Evolutionary conservation across 2,113 vertebrate genomes (phyloP), one percentile per base, ranked within the genome.

Genomic region (Calypte anna): DNA sequence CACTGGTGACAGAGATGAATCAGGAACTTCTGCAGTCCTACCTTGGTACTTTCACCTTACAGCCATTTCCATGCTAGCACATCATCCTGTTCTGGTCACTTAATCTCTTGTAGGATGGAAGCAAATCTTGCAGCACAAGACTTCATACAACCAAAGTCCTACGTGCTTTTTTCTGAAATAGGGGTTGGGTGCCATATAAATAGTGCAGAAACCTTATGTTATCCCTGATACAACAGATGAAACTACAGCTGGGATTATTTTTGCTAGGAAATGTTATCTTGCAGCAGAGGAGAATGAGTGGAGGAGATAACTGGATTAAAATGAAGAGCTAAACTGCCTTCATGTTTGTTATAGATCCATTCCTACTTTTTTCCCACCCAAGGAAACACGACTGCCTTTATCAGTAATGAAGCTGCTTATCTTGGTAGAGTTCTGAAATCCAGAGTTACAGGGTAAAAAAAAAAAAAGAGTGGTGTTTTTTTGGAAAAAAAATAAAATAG

Each of bases 231-330:
- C 3, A 5, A 62, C 0, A 79, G 21, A 25, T 0, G 2, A 79
- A 91, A 91, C 91, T 76, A 64, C 15, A 58, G 8, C 10, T 79
- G 76, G 70, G n/a, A 40, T 77, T 90, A 57, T 84, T 94, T 89
- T 75, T 76, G 21, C 22, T 73, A 33, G 62, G 54, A 88, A 58
- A 43, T 73, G 20, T 33, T 91, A 59, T 70, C 31, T 91, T 67
- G 51, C 22, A 75, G 48, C 33, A 82, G 25, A 74, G 33, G 13
- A 90, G 44, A 82, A 75, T 30, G 27, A 73, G 14, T 62, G 27
- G 38, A 76, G 50, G 51, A 88, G 40, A 59, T 88, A 86, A 69
- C 43, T 90, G 24, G 85, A 82, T 93, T 93, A 88, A 79, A 91
- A 95, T 9, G 13, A 66, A 64, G n/a, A 76, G 19, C 40, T 85